Evolutionary conservation across 2,797 vertebrate species (phyloP).

Genomic region (Pangasius djambal): DNA sequence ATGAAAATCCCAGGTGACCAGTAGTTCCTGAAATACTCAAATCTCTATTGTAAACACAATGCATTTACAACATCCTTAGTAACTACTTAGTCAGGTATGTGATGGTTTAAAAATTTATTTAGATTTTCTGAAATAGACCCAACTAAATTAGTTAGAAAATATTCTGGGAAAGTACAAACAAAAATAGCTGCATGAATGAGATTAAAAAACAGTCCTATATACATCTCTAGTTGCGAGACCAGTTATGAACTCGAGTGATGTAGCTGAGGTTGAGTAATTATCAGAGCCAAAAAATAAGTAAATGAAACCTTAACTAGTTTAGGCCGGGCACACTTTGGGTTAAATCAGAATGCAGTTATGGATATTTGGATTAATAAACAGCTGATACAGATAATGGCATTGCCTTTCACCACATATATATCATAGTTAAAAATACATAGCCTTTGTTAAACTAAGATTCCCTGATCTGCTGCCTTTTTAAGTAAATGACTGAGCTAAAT

Average conservation of each 20-base stretch:
- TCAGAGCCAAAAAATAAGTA: neutral
- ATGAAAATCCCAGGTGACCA: neutral
- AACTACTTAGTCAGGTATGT: neutral
- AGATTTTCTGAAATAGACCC: neutral
- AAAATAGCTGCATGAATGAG: neutral
- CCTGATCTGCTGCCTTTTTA: conserved; percentile 55
- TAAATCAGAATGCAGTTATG: neutral
- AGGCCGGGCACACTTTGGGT: neutral
- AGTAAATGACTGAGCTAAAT: conserved; percentile 60
- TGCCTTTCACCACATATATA: neutral
- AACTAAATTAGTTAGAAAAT: neutral
- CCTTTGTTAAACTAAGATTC: conserved; percentile 54
- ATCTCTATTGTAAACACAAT: neutral
- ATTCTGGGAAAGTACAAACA: neutral
- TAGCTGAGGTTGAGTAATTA: neutral
- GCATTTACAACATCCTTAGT: neutral
- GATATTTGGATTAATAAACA: neutral
- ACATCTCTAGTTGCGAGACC: neutral
- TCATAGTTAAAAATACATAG: conserved; percentile 12
- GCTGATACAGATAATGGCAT: neutral
- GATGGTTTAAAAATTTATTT: neutral
- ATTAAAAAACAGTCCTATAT: neutral
- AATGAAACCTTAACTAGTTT: neutral
- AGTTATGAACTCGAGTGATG: neutral
- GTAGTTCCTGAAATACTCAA: neutral